Percentiles rank a stretch among this genome's conserved stretches.
Conservation (phyloP, 2,888 invertebrate species). For the Coelopa pilipes region DNA sequence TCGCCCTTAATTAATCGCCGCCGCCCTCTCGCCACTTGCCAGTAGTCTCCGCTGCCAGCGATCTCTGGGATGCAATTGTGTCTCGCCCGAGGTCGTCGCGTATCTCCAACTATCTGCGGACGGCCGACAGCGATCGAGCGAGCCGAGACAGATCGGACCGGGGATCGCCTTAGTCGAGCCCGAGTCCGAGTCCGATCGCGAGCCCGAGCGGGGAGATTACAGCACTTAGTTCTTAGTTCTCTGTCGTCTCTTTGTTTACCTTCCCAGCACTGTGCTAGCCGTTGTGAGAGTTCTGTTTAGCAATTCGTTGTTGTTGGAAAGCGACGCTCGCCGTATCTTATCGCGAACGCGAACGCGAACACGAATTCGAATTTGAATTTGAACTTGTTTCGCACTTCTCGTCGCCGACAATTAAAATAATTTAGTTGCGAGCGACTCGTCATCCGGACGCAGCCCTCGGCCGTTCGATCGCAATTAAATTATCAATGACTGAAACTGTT, state of each 20-base stretch:
- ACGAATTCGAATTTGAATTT: constrained; percentile 14
- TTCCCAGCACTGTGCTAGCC: too few species aligned
- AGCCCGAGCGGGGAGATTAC: too few species aligned
- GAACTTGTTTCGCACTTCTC: constrained; percentile 20
- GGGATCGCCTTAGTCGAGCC: too few species aligned
- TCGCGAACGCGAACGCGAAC: background rate
- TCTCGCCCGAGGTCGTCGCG: constrained; percentile 11
- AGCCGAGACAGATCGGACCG: background rate
- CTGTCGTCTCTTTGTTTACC: too few species aligned
- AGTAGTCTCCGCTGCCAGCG: background rate
- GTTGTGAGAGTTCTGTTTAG: too few species aligned
- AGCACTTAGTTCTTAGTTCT: too few species aligned
- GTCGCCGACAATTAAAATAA: background rate
- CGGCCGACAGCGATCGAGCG: background rate
- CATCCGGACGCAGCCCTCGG: too few species aligned
- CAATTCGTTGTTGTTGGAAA: background rate
- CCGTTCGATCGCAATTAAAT: background rate
- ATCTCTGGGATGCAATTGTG: constrained; percentile 6
- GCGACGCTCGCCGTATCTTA: constrained; percentile 21
- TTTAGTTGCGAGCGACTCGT: too few species aligned
- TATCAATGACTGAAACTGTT: background rate
- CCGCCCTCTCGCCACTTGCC: background rate
- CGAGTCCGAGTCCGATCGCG: background rate
- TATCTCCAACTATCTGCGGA: constrained; percentile 18
- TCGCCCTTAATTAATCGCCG: too few species aligned